Evolutionary conservation across 2,888 invertebrate species (phyloP).

Genomic region (Oxyteleia sp.): DNA sequence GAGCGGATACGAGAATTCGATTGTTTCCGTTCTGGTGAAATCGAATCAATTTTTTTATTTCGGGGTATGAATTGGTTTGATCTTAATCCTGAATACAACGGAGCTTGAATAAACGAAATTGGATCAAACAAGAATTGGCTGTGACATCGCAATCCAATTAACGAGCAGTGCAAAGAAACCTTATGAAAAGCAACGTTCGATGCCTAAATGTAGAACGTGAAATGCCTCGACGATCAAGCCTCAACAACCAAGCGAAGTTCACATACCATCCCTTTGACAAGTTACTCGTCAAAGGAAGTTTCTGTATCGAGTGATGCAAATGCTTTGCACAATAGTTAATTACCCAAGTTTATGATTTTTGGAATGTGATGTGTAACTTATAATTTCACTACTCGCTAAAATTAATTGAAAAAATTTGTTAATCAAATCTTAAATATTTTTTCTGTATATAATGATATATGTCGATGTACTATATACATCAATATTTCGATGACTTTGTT

Average conservation of each 20-base stretch:
- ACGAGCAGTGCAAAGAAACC: slow-evolving; percentile 47
- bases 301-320: background rate
- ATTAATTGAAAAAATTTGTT: too few species aligned
- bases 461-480: too few species aligned
- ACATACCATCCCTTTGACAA: slow-evolving; percentile 30
- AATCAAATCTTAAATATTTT: too few species aligned
- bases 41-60: slow-evolving; percentile 6
- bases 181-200: slow-evolving; percentile 56
- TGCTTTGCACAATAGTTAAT: slow-evolving; percentile 5
- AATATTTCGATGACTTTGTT: too few species aligned
- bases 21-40: background rate
- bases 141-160: slow-evolving; percentile 55
- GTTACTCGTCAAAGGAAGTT: slow-evolving; percentile 14
- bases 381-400: too few species aligned
- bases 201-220: slow-evolving; percentile 32
- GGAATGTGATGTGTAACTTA: too few species aligned
- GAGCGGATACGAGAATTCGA: slow-evolving; percentile 17
- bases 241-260: slow-evolving; percentile 16
- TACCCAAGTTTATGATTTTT: background rate
- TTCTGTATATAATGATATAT: too few species aligned
- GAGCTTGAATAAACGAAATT: slow-evolving; percentile 39
- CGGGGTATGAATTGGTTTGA: slow-evolving; percentile 11
- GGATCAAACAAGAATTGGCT: slow-evolving; percentile 35
- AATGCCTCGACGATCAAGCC: slow-evolving; percentile 35
- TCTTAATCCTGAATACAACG: slow-evolving; percentile 40